Conservation (phyloP, 2,797 vertebrate genomes). For the Artibeus lituratus region DNA sequence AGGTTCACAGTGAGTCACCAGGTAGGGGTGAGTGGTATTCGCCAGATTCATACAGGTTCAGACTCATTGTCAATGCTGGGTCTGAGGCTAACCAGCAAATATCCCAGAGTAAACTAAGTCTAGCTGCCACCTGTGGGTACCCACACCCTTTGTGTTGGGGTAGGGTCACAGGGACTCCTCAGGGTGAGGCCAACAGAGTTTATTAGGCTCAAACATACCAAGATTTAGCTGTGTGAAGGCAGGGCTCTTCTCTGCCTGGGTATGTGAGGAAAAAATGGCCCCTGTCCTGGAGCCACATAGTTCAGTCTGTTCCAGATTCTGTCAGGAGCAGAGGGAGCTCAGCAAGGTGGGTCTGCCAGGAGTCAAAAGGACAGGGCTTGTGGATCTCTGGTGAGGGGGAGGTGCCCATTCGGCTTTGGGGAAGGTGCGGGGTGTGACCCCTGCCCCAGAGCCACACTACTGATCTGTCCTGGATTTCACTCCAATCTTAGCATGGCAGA, state of each 20-base stretch:
- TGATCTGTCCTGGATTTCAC: too few species aligned
- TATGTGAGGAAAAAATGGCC: not conserved
- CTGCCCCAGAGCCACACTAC: too few species aligned
- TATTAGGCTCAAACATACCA: not conserved
- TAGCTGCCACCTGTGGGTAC: not conserved
- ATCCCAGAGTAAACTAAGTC: not conserved
- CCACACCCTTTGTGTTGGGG: too few species aligned
- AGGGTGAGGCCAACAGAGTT: not conserved
- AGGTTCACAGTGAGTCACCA: not conserved
- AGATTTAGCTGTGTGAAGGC: not conserved
- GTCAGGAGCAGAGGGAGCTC: too few species aligned
- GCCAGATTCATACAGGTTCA: not conserved
- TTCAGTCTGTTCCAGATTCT: too few species aligned
- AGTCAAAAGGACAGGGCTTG: too few species aligned
- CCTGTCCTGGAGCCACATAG: too few species aligned
- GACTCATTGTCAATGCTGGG: not conserved
- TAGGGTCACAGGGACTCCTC: not conserved
- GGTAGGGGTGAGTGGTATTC: not conserved
- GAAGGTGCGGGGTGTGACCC: too few species aligned
- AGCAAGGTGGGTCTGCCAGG: too few species aligned
- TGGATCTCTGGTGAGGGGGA: too few species aligned
- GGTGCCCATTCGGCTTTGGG: too few species aligned
- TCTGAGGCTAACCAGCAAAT: not conserved
- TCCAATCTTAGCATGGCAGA: too few species aligned
- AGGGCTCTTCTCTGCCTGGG: not conserved